Evolutionary conservation across 2,113 vertebrate genomes (phyloP), one percentile per base, ranked within the genome.

Genomic region (Epinephelus fuscoguttatus): DNA sequence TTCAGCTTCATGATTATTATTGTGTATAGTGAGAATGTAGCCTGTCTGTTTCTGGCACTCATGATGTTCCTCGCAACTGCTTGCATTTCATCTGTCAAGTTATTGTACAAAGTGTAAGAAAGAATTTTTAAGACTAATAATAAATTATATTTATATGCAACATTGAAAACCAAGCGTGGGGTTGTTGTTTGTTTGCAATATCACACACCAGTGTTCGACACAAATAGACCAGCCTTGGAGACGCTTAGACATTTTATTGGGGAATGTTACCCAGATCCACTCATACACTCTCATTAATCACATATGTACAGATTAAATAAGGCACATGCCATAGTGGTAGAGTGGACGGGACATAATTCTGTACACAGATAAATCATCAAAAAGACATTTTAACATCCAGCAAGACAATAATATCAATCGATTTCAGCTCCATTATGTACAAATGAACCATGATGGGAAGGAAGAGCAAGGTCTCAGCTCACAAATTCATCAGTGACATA

Each of bases 131-230:
- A 99, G 86, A 97, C 97, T 96, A 96, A 96, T 97, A 99, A 99
- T 99, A 99, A 99, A 99, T 99, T 99, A 99, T 99, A 99, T 99
- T 99, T 99, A 98, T 99, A 99, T 99, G 97, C 97, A 98, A 97
- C 91, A 97, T 91, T 94, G 89, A 92, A 91, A 56, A 81, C 21
- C 2, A 70, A 45, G 55, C 33, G 19, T 18, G 3, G 19, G 10
- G 57, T 69, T 55, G 6, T 62, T 13, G 6, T 81, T 73, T 75
- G 52, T 85, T 81, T 69, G 42, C 76, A 18, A 40, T 74, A 10
- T 47, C 33, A 53, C 19, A 18, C 19, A 18, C 11, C 40, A 10
- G 14, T 14, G 17, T 27, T 33, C 1, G 2, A 77, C 73, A 53
- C 14, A 8, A 75, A 72, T 2, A 27, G 21, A 84, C n/a, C 40